Evolutionary conservation across 2,113 vertebrate genomes (phyloP).

Genomic region (Perognathus longimembris): DNA sequence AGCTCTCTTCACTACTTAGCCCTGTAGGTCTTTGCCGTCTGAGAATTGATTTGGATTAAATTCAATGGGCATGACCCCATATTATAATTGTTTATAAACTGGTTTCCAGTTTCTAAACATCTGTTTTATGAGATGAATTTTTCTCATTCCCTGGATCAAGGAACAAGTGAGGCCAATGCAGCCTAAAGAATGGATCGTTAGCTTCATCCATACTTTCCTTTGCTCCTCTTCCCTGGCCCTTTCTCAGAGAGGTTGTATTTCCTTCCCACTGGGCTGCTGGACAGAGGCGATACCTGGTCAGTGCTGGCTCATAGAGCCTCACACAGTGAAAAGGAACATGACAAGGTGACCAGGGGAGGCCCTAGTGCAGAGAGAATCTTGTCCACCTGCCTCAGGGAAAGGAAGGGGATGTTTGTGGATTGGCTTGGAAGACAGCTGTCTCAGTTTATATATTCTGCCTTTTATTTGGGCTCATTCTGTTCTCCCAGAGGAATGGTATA

Average conservation of each 20-base stretch:
- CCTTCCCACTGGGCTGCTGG: accelerated
- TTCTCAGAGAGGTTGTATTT: not conserved
- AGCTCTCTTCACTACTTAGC: not conserved
- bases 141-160: not conserved
- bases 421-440: no score
- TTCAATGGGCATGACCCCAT: not conserved
- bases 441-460: not conserved
- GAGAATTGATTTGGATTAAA: not conserved
- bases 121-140: not conserved
- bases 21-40: not conserved
- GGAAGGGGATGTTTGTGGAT: not conserved
- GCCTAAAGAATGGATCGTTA: not conserved
- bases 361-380: no score
- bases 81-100: not conserved
- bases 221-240: not conserved
- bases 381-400: not conserved
- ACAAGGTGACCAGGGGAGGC: not conserved
- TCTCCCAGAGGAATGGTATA: no score
- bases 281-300: not conserved
- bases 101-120: not conserved
- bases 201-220: accelerated
- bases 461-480: not conserved
- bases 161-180: not conserved
- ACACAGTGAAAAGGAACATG: not conserved
- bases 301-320: not conserved